These are phyloP conservation scores for Platanista minor DNA, from an alignment of 2,113 vertebrate genomes.

Conservation along the genomic window DNA sequence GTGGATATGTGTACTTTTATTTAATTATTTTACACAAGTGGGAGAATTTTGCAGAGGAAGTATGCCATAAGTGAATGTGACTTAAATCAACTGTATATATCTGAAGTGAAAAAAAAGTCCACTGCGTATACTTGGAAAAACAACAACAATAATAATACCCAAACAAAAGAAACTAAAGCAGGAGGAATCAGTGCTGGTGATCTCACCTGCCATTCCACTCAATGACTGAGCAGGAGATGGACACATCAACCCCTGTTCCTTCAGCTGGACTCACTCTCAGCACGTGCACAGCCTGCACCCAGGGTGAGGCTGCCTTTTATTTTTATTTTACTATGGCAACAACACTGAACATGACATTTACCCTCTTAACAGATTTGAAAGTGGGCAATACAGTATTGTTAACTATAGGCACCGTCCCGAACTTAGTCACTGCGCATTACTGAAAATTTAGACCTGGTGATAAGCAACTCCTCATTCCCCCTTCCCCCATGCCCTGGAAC, in stretches of 20 bases:
- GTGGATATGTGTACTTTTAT: neutral
- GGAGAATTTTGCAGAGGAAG: neutral
- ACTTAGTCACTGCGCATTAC: neutral
- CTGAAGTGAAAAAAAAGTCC: neutral
- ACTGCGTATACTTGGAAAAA: neutral
- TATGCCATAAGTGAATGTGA: neutral
- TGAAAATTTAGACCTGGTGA: neutral
- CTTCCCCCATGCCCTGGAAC: neutral
- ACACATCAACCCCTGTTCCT: neutral
- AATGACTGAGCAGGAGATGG: neutral
- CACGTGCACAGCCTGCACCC: neutral
- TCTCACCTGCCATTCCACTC: neutral
- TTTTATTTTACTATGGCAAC: neutral
- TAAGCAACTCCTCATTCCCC: neutral
- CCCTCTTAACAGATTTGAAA: neutral
- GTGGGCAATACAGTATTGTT: too few relatives aligned
- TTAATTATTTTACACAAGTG: neutral
- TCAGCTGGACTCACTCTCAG: neutral
- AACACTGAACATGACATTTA: neutral
- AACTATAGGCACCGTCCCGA: neutral
- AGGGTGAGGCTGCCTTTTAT: neutral
- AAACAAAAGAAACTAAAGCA: neutral
- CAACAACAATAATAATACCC: neutral
- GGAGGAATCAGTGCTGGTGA: neutral
- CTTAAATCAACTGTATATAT: neutral